A percentile compares a stretch with the other conserved stretches of the same genome.
Conservation (phyloP, 2,888 invertebrate genomes). For the Dryomyza anilis region DNA sequence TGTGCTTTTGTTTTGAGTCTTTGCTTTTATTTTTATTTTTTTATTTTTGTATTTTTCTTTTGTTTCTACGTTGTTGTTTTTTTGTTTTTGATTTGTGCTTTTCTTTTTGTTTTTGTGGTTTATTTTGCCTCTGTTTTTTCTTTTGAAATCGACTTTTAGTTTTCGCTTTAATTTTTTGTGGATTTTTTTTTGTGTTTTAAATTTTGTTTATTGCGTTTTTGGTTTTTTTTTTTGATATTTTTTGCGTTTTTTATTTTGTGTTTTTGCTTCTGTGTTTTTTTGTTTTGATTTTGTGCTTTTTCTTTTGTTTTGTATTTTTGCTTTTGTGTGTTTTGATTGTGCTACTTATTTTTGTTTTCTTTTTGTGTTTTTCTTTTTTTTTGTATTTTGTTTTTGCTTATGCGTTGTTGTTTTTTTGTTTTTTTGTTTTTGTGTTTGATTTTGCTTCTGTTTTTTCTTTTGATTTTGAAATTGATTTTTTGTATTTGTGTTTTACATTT, state of each 20-base stretch:
- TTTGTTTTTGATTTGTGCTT: background rate
- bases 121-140: background rate
- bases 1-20: background rate
- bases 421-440: too few relatives aligned
- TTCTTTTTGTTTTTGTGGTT: background rate
- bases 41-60: constrained; percentile 4
- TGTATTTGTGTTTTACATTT: background rate
- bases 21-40: constrained; percentile 1
- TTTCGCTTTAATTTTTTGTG: too few relatives aligned
- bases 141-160: background rate
- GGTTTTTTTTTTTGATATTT: background rate
- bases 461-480: background rate
- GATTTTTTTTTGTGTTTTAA: background rate
- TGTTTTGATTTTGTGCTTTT: too few relatives aligned
- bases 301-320: too few relatives aligned
- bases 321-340: too few relatives aligned
- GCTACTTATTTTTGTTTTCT: too few relatives aligned
- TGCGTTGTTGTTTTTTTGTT: too few relatives aligned
- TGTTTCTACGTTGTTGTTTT: constrained; percentile 6
- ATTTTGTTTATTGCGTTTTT: background rate
- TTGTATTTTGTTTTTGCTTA: too few relatives aligned
- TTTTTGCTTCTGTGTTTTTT: too few relatives aligned
- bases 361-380: too few relatives aligned
- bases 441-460: background rate
- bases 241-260: too few relatives aligned